Evolutionary conservation across 2,797 vertebrate genomes (phyloP).

Genomic region (Dipus sagitta): DNA sequence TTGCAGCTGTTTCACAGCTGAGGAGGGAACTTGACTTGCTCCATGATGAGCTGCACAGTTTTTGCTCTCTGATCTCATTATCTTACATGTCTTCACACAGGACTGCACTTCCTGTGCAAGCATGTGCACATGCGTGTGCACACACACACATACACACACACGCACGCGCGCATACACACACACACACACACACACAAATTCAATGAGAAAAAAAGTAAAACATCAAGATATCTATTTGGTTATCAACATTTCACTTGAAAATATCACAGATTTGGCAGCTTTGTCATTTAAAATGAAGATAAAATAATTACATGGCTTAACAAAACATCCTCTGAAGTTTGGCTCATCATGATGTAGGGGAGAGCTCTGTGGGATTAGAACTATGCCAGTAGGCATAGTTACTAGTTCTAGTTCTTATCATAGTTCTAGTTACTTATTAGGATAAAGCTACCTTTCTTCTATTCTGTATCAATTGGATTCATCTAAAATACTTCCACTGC

Average conservation of each 20-base stretch:
- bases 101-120: neutral
- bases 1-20: constrained; percentile 59
- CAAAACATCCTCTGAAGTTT: constrained; percentile 31
- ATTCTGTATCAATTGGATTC: neutral
- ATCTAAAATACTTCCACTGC: constrained; percentile 33
- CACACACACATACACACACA: neutral
- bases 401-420: no score
- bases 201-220: neutral
- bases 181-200: neutral
- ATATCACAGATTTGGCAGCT: constrained; percentile 33
- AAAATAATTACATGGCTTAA: constrained; percentile 58
- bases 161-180: no score
- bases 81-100: neutral
- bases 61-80: constrained; percentile 42
- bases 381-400: no score
- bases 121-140: no score
- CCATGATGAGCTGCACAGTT: neutral
- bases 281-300: constrained; percentile 56
- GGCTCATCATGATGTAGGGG: neutral
- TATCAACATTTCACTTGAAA: constrained; percentile 1
- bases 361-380: no score
- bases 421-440: no score
- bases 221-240: constrained; percentile 29
- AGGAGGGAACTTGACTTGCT: neutral
- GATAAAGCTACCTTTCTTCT: no score